Base-by-base conservation (phyloP, 2,888 invertebrate species). In the Odontomyia ornata region DNA sequence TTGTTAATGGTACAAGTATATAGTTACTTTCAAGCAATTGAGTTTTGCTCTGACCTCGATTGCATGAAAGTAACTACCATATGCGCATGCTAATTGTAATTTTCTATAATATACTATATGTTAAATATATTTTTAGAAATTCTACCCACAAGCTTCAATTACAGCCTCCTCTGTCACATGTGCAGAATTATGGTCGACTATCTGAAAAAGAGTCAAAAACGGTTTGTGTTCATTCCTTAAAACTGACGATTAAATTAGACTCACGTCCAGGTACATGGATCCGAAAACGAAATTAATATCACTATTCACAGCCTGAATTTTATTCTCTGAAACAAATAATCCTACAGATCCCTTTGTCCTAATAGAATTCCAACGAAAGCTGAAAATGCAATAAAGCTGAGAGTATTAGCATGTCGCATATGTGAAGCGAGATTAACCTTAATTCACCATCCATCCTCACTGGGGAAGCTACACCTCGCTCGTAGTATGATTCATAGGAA, bases 401-500 rank as follows among this genome's bases (percentile, higher is more conserved):
- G n/a, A n/a, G n/a, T n/a, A n/a, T n/a, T n/a, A n/a, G 36, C 36
- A 36, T 5, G 9, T 36, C 3, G 3, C 9, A 9, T 9, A 36
- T 36, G 5, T 36, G 36, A 5, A 36, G 3, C 5, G 9, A 36
- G 9, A 36, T n/a, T 43, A 9, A 71, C 71, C 71, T 71, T 27
- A 71, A 52, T 47, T 71, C 7, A n/a, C 71, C 71, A 71, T 71
- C 71, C 9, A 71, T 71, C 46, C 71, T 47, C 13, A 71, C 13
- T 15, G 71, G 47, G 25, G 52, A 46, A 5, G 47, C 52, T 1
- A 47, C 18, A n/a, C 52, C 71, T 11, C 71, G 47, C 47, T 71
- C 71, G 27, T 47, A 52, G 23, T 71, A 47, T 1, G 71, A 71
- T n/a, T 71, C 71, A 25, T 71, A 71, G 5, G 47, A 71, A 36